These are phyloP conservation scores for Scartelaos histophorus DNA, from an alignment of 2,113 vertebrate species.

Conservation along the genomic window DNA sequence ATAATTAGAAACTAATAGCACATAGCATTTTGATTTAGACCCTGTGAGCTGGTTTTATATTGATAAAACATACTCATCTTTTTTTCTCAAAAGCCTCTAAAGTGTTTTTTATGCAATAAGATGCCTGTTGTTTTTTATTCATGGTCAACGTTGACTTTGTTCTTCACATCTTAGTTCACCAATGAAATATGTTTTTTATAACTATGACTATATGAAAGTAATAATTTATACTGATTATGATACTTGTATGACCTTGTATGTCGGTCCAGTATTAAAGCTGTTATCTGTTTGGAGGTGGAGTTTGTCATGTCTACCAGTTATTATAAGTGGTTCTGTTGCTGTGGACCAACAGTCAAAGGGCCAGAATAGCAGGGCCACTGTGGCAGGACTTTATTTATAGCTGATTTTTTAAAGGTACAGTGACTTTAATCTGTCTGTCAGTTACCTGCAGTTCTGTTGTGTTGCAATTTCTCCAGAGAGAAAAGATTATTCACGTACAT, in stretches of 20 bases:
- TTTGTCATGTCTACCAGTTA: constrained; percentile 39
- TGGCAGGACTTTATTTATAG: constrained; percentile 66
- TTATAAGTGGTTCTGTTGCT: constrained; percentile 70
- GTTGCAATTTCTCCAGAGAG: neutral
- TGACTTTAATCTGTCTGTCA: too few species aligned
- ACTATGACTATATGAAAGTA: neutral
- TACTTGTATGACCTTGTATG: neutral
- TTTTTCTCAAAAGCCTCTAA: neutral
- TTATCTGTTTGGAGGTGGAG: constrained; percentile 9
- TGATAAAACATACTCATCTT: neutral
- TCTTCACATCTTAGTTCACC: neutral
- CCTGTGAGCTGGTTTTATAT: neutral
- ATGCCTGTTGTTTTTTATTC: neutral
- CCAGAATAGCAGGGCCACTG: constrained; percentile 61
- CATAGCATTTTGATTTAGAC: neutral
- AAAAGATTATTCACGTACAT: neutral
- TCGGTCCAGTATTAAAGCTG: neutral
- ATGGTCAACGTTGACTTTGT: neutral
- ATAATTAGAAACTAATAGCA: neutral
- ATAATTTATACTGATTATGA: neutral
- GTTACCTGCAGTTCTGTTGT: neutral
- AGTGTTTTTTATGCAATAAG: neutral
- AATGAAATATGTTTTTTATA: neutral
- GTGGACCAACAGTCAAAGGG: constrained; percentile 32
- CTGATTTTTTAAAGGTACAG: constrained; percentile 28